Base-by-base conservation (phyloP, 2,113 vertebrate genomes). In the Elaphurus davidianus region DNA sequence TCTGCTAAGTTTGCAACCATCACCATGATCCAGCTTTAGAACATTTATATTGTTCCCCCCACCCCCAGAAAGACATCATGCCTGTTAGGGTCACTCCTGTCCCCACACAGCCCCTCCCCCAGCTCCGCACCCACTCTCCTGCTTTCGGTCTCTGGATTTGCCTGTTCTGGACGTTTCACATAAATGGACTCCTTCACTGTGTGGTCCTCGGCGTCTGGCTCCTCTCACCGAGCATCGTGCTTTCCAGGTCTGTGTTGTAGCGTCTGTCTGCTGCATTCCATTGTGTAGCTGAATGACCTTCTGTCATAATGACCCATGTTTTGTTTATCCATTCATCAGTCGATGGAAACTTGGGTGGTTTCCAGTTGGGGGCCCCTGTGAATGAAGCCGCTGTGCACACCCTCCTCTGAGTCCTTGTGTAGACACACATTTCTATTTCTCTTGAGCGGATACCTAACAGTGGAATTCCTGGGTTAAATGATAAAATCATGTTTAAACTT, bases 231-330 rank as follows among this genome's bases (percentile, higher is more conserved):
- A 50, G 85, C 36, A 16, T 9, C 3, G 3, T 1, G 6, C 76
- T 89, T 60, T 82, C 64, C 40, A 54, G 43, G 25, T 30, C 2
- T 21, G 27, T 21, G 60, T 17, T n/a, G 33, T 14, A 7, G 50
- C 4, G n/a, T 45, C 6, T 62, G 25, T 11, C 4, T 5, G 21
- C 28, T n/a, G 54, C 14, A 0, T 6, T 89, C 54, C 40, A 45
- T n/a, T 30, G 0, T 13, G 0, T 30, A 67, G n/a, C 19, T 55
- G 16, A 55, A 12, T 9, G 1, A 52, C 7, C 4, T 21, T 27
- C 25, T 7, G 0, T 3, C 23, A 55, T 40, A 25, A 27, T 3
- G 15, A 62, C 12, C 40, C 52, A 16, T 9, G 1, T 59, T 62
- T 90, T n/a, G 2, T 52, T 50, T 3, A 40, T 43, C 71, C 36